Evolutionary conservation across 2,888 invertebrate genomes (phyloP).

Genomic region (Erpobdella octoculata): DNA sequence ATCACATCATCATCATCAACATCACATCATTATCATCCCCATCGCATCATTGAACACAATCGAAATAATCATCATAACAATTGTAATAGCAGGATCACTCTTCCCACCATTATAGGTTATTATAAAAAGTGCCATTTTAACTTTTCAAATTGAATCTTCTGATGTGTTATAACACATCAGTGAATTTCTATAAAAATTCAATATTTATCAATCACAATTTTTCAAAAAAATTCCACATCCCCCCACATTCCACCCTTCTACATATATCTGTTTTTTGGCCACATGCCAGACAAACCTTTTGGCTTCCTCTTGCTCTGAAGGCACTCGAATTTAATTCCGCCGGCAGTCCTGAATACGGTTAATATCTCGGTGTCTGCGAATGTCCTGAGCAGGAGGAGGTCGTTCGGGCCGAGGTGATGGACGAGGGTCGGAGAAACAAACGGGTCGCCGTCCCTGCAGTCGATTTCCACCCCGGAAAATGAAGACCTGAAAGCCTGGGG

Average conservation of each 20-base stretch:
- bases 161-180: too few relatives aligned
- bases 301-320: constrained; percentile 14
- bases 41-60: too few relatives aligned
- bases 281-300: constrained; percentile 10
- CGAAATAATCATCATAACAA: too few relatives aligned
- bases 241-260: too few relatives aligned
- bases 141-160: too few relatives aligned
- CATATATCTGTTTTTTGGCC: background rate
- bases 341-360: constrained; percentile 5
- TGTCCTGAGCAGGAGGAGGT: background rate
- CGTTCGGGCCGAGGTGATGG: constrained; percentile 1
- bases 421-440: background rate
- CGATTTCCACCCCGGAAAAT: background rate
- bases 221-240: background rate
- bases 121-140: too few relatives aligned
- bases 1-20: too few relatives aligned
- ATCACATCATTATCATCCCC: too few relatives aligned
- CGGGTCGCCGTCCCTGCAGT: background rate
- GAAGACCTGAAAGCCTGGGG: too few relatives aligned
- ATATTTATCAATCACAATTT: background rate
- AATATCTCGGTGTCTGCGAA: constrained; percentile 16
- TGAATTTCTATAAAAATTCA: too few relatives aligned
- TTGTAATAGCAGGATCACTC: too few relatives aligned
- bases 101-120: too few relatives aligned
- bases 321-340: background rate